Base-by-base conservation (phyloP, 2,888 invertebrate species). In the Xiphydria camelus region DNA sequence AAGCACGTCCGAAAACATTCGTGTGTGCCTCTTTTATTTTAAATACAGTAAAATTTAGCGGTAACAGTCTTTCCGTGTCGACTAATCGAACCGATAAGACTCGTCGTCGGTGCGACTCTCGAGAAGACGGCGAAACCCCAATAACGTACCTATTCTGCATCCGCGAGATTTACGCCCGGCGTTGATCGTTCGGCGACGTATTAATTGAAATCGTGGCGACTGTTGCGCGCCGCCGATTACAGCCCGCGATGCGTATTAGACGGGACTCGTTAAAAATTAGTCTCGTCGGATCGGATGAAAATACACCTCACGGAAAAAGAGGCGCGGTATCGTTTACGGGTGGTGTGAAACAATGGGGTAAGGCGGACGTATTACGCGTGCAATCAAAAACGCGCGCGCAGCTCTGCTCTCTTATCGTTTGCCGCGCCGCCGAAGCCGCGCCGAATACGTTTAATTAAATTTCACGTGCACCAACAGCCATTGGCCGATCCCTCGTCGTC, bases 351-450 rank as follows among this genome's bases (percentile, higher is more conserved):
- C 48, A 52, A 52, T 48, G 25, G n/a, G n/a, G 41, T 49, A 50
- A 51, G 52, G 47, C 50, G 48, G 45, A 37, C 47, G 48, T 56
- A 52, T n/a, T n/a, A n/a, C n/a, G n/a, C 47, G 45, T 50, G 52
- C 52, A 57, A 57, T 55, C 51, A 55, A 55, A 29, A 14, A 51
- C 41, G 49, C 29, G 5, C n/a, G n/a, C n/a, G n/a, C n/a, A n/a
- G n/a, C n/a, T n/a, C 47, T 38, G 20, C 21, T 23, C 33, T 55
- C 54, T 57, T 57, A 57, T 57, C 57, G 52, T 53, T 47, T 52
- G 43, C 49, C 52, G 47, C 47, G 48, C 34, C 21, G 15, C 29
- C 12, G 12, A 15, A 14, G 29, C 7, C 29, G 29, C 29, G 29
- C 12, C 12, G 15, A 29, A 29, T 29, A 29, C 12, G 15, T 29